Evolutionary conservation across 2,797 vertebrate genomes (phyloP).

Genomic region (Melanotaenia trifasciata): DNA sequence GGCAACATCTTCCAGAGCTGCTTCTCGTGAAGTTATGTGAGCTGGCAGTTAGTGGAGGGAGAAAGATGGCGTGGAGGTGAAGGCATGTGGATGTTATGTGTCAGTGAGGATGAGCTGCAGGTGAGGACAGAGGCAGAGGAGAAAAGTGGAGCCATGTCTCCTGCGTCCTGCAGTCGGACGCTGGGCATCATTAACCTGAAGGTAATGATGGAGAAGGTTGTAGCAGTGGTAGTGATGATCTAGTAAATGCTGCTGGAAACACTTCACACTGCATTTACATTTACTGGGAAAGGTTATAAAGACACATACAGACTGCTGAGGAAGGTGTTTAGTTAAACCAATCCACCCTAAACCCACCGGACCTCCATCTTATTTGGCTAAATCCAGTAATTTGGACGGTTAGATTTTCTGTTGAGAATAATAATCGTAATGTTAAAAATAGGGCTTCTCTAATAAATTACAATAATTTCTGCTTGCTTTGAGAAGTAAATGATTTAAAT

Average conservation of each 20-base stretch:
- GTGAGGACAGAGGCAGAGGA: slow-evolving; percentile 22
- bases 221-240: slow-evolving; percentile 42
- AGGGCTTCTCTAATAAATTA: background rate
- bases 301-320: slow-evolving; percentile 38
- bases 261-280: background rate
- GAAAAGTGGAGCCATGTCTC: slow-evolving; percentile 39
- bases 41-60: slow-evolving; percentile 39
- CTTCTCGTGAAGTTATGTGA: background rate
- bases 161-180: slow-evolving; percentile 58
- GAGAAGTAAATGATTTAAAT: background rate
- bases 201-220: slow-evolving; percentile 58
- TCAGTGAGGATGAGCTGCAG: slow-evolving; percentile 19
- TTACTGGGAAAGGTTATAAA: slow-evolving; percentile 39
- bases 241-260: slow-evolving; percentile 51
- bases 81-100: background rate
- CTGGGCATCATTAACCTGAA: slow-evolving; percentile 62
- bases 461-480: too few relatives aligned
- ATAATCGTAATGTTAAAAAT: background rate
- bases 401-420: too few relatives aligned
- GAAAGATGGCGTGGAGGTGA: slow-evolving; percentile 17
- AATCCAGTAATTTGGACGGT: background rate
- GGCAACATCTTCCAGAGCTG: slow-evolving; percentile 1
- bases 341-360: background rate
- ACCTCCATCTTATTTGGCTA: background rate
- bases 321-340: background rate